Conservation (phyloP, 2,797 vertebrate species). For the Poliocrania exsul region DNA sequence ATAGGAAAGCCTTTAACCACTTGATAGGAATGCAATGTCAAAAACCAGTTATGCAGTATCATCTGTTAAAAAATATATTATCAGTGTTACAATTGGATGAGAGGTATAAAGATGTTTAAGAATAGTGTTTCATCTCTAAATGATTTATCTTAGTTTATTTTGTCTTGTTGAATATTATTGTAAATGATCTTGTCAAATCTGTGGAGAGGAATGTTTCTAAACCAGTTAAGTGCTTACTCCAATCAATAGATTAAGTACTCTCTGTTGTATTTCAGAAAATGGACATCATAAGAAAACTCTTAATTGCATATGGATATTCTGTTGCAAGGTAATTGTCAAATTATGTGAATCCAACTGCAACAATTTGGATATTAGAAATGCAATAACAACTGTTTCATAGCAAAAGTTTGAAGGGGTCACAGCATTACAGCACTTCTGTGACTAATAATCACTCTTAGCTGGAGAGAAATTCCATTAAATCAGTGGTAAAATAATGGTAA, state of each 20-base stretch:
- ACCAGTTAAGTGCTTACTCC: not conserved
- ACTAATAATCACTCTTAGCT: slow-evolving; percentile 60
- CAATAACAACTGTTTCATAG: slow-evolving; percentile 6
- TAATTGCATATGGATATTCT: not conserved
- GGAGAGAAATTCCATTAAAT: slow-evolving; percentile 64
- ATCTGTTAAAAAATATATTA: not conserved
- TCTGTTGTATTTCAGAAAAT: not conserved
- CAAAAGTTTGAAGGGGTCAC: slow-evolving; percentile 51
- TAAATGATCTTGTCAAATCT: not conserved
- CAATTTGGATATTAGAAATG: slow-evolving; percentile 16
- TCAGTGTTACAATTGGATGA: not conserved
- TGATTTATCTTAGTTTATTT: not conserved
- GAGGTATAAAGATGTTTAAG: not conserved
- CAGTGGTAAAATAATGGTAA: slow-evolving; percentile 59
- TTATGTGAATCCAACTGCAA: slow-evolving; percentile 27
- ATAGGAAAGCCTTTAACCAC: not conserved
- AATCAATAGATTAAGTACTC: not conserved
- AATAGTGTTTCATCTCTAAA: not conserved
- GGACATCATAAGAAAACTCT: not conserved
- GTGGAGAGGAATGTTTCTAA: not conserved
- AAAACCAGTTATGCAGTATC: not conserved
- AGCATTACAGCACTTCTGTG: slow-evolving; percentile 24
- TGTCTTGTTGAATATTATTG: not conserved
- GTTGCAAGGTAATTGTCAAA: slow-evolving; percentile 29
- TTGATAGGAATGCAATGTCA: not conserved